Percentiles rank a stretch among this genome's conserved stretches.
phyloP scores from a whole-genome alignment of 2,888 invertebrate genomes.

The Esperia sulphurella region DNA sequence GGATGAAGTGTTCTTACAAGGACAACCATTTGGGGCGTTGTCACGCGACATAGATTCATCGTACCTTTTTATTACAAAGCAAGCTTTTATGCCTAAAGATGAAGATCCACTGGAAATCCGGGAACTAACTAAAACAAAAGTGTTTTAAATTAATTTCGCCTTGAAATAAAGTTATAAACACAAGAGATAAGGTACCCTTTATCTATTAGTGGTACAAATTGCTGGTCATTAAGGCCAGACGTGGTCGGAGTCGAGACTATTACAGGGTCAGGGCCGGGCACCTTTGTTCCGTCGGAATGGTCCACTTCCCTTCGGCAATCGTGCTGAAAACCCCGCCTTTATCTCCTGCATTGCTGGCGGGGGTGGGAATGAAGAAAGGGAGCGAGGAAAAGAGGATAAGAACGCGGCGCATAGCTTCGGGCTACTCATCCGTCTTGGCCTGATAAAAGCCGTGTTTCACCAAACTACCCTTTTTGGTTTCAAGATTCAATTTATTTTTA shows the following conservation, averaged over 20 bases:
- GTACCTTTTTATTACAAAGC: neutral
- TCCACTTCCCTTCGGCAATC: conserved; percentile 32
- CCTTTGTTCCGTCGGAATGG: conserved; percentile 28
- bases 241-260: conserved; percentile 16
- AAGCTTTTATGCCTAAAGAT: no score
- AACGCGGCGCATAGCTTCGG: conserved; percentile 33
- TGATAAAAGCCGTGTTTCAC: conserved; percentile 47
- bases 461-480: conserved; percentile 38
- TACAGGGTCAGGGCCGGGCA: conserved; percentile 34
- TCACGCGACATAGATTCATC: conserved; percentile 28
- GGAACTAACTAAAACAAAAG: neutral
- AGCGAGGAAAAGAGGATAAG: conserved; percentile 23
- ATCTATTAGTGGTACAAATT: conserved; percentile 17
- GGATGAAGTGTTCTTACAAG: conserved; percentile 4
- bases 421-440: conserved; percentile 42
- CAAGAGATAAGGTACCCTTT: neutral
- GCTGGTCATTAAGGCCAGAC: conserved; percentile 28
- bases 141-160: neutral
- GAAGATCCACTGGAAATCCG: neutral
- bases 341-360: conserved; percentile 20
- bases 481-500: conserved; percentile 43
- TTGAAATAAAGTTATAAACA: no score
- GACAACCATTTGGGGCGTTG: conserved; percentile 24
- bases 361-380: conserved; percentile 13
- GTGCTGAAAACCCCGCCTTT: conserved; percentile 28